These are phyloP conservation scores for Melanostigma gelatinosum DNA, from an alignment of 2,113 vertebrate genomes.

Conservation along the genomic window DNA sequence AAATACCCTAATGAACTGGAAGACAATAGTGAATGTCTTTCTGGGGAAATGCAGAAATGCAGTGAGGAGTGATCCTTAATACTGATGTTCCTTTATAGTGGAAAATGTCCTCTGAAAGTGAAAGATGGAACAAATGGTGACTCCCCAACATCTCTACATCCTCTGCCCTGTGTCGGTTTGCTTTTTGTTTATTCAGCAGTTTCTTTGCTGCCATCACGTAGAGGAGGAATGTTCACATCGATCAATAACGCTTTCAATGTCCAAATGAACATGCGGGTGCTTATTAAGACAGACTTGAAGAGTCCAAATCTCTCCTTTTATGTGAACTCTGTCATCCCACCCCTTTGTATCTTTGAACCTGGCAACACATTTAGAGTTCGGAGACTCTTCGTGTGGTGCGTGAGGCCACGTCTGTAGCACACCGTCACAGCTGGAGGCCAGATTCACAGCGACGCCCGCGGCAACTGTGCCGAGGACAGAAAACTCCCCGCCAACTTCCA, in stretches of 20 bases:
- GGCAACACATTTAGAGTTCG: not conserved
- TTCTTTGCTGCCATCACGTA: not conserved
- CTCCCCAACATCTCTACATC: not conserved
- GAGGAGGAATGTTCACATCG: not conserved
- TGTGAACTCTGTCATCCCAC: not conserved
- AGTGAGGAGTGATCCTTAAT: conserved; percentile 3
- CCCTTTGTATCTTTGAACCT: conserved; percentile 2
- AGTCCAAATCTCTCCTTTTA: not conserved
- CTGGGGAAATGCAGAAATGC: conserved; percentile 37
- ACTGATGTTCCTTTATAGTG: conserved; percentile 10
- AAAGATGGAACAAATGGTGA: not conserved
- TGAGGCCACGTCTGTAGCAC: conserved; percentile 15
- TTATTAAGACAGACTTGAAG: not conserved
- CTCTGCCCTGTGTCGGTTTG: not conserved
- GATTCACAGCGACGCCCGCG: conserved; percentile 13
- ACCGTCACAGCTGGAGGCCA: conserved; percentile 34
- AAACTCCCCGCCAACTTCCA: not conserved
- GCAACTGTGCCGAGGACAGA: conserved; percentile 25
- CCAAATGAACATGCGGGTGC: no score
- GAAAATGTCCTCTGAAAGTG: not conserved
- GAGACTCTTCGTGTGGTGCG: not conserved
- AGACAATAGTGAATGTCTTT: conserved; percentile 19
- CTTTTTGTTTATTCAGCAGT: not conserved
- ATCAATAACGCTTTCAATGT: not conserved
- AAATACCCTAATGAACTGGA: conserved; percentile 48